These are phyloP conservation scores for Idris sp. DNA, from an alignment of 1,140 invertebrate species.

Conservation along the genomic window DNA sequence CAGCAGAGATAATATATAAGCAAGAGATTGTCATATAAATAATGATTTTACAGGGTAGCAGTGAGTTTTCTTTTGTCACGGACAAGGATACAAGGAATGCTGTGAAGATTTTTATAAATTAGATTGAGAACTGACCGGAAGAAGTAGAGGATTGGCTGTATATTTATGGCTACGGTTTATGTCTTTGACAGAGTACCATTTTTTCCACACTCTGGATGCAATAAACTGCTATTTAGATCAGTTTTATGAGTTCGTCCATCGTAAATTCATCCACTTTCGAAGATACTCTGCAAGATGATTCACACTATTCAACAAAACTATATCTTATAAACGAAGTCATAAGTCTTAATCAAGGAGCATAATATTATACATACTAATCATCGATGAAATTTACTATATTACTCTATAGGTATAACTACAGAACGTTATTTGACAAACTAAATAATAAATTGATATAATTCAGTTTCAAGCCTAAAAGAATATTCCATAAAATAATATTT, in stretches of 20 bases:
- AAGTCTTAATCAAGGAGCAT: too few species aligned
- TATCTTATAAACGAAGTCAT: too few species aligned
- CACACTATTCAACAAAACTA: too few species aligned
- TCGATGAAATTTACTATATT: too few species aligned
- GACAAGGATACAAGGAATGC: conserved; percentile 12
- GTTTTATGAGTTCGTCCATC: conserved; percentile 35
- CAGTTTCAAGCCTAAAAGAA: too few species aligned
- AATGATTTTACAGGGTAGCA: conserved; percentile 42
- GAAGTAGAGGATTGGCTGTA: conserved; percentile 17
- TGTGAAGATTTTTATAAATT: conserved; percentile 22
- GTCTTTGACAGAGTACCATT: conserved; percentile 25
- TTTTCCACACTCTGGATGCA: conserved; percentile 16
- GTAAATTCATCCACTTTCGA: conserved; percentile 30
- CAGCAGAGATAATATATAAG: conserved; percentile 13
- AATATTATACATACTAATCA: too few species aligned
- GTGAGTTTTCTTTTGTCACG: conserved; percentile 25
- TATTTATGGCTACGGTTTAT: conserved; percentile 45
- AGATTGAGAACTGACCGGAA: conserved; percentile 28
- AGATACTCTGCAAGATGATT: too few species aligned
- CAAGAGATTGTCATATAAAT: conserved; percentile 35
- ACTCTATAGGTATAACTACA: too few species aligned
- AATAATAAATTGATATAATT: too few species aligned
- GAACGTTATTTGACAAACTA: too few species aligned
- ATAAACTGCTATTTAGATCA: conserved; percentile 25
- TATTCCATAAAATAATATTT: too few species aligned